Evolutionary conservation across 2,797 vertebrate species (phyloP), one percentile per base, ranked within the genome.

Genomic region (Poliocrania exsul): DNA sequence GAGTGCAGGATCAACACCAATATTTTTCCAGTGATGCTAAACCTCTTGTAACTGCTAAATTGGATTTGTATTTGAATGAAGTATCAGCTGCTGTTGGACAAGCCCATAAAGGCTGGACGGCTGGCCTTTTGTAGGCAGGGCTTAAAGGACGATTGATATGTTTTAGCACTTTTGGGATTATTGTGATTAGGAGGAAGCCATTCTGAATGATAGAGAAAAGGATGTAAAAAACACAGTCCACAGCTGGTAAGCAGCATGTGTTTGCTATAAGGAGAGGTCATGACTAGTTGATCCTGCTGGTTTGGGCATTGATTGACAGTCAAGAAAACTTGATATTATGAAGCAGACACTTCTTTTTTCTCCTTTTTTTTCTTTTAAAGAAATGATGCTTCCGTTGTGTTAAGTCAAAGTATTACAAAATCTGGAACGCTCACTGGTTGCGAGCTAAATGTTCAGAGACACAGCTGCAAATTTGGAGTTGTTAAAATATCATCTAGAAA

Each of bases 51-150:
- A 97, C 97, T 98, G 98, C 98, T 98, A 98, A 98, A 98, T 98
- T 99, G 98, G 98, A 99, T 99, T 99, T 99, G 98, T 98, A 97
- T 97, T 96, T 98, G 98, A 99, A 98, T 98, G 97, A 98, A 97
- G 97, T 98, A 98, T 99, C 98, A 98, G 98, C 98, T 98, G 98
- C 98, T 98, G 96, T 97, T 97, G 98, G 98, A 98, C 96, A 97
- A 97, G 98, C 97, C 97, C 93, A 98, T 98, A 98, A 98, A 98
- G 98, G 98, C 97, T 44, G 98, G 98, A 98, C 96, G 96, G 97
- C 97, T 97, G 92, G 97, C 96, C 98, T 98, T 98, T 98, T 98
- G 98, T 98, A 98, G 97, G 97, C 97, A 97, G 96, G 95, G 98
- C 97, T 98, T 98, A 98, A 97, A 98, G 98, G 97, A 97, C 98